Base-by-base conservation (phyloP, 2,797 vertebrate genomes). In the Phataginus tricuspis region DNA sequence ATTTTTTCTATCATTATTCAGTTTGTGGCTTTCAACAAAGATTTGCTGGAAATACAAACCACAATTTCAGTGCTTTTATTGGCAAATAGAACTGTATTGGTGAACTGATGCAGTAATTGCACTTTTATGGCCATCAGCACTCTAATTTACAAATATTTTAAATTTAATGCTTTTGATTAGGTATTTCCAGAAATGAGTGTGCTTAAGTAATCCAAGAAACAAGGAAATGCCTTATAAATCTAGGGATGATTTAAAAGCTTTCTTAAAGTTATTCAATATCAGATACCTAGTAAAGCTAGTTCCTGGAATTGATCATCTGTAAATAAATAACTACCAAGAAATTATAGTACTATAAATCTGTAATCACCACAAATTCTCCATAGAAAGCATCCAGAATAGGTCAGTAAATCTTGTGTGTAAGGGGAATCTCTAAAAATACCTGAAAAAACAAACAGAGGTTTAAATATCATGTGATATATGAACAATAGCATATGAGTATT, bases 191-290 rank as follows among this genome's bases (percentile, higher is more conserved):
- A 97, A 97, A 97, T 97, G 78, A 86, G 68, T 39, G 88, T 90
- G 80, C 75, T 90, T 91, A 94, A 97, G 93, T 90, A 97, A 97
- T 95, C 71, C 80, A 97, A 97, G 93, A 96, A 96, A 96, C 21
- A 96, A 93, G 94, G 72, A 97, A 96, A 97, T 96, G 94, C 37
- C 63, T 93, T 91, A 59, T 72, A 94, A 96, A 96, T 91, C 51
- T 88, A 49, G 25, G 55, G 39, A 68, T 93, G 94, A 90, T 94
- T 96, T 97, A 97, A 96, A 96, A 96, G 91, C 92, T 94, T 90
- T 95, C 57, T 95, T 97, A 59, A 89, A 90, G 19, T 96, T 92
- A 93, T 96, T 98, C 92, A 92, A 63, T 97, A 94, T 82, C 53
- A 90, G 86, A 93, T 85, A 94, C 79, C 89, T 94, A 95, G 71